Conservation (phyloP, 2,888 invertebrate species). For the Drosophila rubida region DNA sequence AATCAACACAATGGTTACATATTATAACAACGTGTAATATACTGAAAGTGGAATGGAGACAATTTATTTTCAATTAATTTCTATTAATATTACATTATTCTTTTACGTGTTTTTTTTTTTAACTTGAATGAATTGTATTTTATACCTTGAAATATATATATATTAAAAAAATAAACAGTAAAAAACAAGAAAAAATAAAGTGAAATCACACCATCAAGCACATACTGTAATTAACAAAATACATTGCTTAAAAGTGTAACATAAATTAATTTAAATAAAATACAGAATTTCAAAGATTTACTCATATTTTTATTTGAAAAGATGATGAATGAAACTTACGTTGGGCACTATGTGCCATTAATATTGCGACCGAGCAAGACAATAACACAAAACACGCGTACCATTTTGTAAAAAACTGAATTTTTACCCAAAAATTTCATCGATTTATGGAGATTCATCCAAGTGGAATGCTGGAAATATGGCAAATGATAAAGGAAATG, state of each 20-base stretch:
- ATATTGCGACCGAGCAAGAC: no score
- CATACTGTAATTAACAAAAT: constrained; percentile 73
- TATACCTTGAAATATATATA: constrained; percentile 45
- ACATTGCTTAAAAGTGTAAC: constrained; percentile 73
- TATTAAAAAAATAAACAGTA: constrained; percentile 36
- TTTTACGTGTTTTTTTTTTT: constrained; percentile 48
- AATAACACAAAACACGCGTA: no score
- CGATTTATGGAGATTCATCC: no score
- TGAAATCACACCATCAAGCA: constrained; percentile 35
- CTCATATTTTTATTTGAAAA: background rate
- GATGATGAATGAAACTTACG: background rate
- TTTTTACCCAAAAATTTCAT: no score
- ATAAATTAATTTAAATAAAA: constrained; percentile 77
- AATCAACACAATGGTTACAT: constrained; percentile 54
- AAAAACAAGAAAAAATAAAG: constrained; percentile 36
- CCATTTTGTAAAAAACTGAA: no score
- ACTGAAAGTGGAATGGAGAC: constrained; percentile 45
- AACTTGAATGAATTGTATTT: constrained; percentile 54
- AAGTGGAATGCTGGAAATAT: no score
- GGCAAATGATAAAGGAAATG: no score
- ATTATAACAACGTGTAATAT: constrained; percentile 70
- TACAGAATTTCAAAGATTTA: constrained; percentile 57
- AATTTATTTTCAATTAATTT: constrained; percentile 52
- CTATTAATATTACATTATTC: constrained; percentile 45
- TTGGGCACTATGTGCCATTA: no score